Evolutionary conservation across 2,797 vertebrate species (phyloP).

Genomic region (Thalassophryne amazonica): DNA sequence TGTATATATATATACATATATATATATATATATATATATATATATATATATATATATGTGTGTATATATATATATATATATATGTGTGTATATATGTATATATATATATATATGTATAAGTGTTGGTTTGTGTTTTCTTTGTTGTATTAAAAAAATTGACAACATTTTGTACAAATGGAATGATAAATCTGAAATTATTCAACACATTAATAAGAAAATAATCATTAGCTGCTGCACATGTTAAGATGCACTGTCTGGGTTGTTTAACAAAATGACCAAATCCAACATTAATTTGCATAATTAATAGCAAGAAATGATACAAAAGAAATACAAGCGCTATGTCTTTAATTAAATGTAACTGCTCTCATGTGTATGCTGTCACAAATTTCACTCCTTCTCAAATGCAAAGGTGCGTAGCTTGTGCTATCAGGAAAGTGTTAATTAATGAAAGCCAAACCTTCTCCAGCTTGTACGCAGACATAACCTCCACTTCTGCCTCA

Average conservation of each 20-base stretch:
- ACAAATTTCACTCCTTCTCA: constrained; percentile 81
- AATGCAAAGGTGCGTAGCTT: constrained; percentile 80
- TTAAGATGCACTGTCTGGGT: background rate
- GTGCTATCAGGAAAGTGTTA: constrained; percentile 87
- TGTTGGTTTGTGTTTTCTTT: no score
- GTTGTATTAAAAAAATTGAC: no score
- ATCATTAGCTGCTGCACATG: no score
- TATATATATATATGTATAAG: no score
- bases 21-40: no score
- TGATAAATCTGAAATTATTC: no score
- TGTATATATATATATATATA: no score
- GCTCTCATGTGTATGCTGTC: constrained; percentile 68
- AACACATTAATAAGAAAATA: no score
- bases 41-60: no score
- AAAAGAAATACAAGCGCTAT: constrained; percentile 17
- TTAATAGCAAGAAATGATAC: constrained; percentile 6
- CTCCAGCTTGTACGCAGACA: constrained; percentile 70
- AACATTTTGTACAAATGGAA: no score
- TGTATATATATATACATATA: no score
- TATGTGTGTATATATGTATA: no score
- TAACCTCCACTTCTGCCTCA: constrained; percentile 17
- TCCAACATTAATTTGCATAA: background rate
- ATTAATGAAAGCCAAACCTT: constrained; percentile 89
- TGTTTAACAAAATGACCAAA: constrained; percentile 9
- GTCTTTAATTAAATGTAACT: constrained; percentile 57